Evolutionary conservation across 2,113 vertebrate genomes (phyloP), one percentile per base, ranked within the genome.

Genomic region (Amphilophus citrinellus): DNA sequence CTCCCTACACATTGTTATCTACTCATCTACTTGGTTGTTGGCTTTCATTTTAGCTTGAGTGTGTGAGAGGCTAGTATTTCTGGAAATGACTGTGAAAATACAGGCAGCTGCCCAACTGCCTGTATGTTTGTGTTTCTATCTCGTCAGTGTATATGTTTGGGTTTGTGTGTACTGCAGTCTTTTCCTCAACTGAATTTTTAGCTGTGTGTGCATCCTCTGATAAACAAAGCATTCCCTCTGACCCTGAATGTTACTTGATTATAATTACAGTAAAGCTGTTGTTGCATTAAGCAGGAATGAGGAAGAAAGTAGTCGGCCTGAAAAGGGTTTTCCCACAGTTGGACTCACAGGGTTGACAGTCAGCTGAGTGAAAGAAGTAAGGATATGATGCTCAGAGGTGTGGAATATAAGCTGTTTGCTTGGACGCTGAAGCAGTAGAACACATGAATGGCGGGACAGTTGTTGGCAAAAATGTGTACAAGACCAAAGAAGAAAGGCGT

Each of bases 221-320:
- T 90, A 92, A 92, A 93, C 91, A 93, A 35, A 77, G 84, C 88
- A 85, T 79, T 89, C 88, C 92, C 87, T 86, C 61, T 57, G 68
- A 84, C 86, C 61, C 87, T 2, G 2, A 65, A 66, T 87, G 83
- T 88, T 82, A 80, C 90, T 89, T 68, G 89, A 91, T 93, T 27
- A 13, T 82, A 84, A 94, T 93, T 87, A 76, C 35, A 79, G 66
- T 75, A n/a, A 60, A 87, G 65, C 59, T 82, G 87, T 53, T 66
- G 71, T 71, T 78, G 44, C 37, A 87, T 39, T 82, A 44, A 50
- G 77, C 58, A 42, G 87, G 90, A 94, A 94, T 92, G 94, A 93
- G 94, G 92, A 94, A 94, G 91, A 89, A 76, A 76, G 63, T 77
- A 37, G 66, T 56, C 35, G 87, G 65, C 71, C 85, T 77, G 84